phyloP scores from a whole-genome alignment of 2,113 vertebrate genomes.

The Odontesthes bonariensis region DNA sequence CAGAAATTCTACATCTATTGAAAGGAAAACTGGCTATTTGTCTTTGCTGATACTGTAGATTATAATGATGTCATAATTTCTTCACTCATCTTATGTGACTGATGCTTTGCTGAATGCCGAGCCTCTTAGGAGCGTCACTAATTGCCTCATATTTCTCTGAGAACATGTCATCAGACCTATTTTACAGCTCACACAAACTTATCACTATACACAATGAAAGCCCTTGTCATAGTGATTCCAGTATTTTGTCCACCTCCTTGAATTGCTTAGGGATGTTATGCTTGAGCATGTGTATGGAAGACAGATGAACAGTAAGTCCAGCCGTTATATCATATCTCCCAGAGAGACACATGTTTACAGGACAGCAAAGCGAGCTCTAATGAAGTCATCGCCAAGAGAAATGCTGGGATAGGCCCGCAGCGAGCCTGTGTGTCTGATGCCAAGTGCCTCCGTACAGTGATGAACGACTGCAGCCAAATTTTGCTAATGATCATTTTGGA shows the following conservation, averaged over 20 bases:
- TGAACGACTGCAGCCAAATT: constrained; percentile 70
- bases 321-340: constrained; percentile 70
- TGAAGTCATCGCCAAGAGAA: constrained; percentile 73
- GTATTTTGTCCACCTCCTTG: constrained; percentile 11
- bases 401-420: constrained; percentile 68
- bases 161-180: constrained; percentile 11
- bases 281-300: constrained; percentile 50
- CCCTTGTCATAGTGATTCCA: constrained; percentile 23
- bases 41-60: background rate
- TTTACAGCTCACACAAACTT: constrained; percentile 42
- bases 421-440: constrained; percentile 57
- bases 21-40: constrained; percentile 5
- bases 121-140: constrained; percentile 34
- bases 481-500: constrained; percentile 80
- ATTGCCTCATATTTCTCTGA: constrained; percentile 42
- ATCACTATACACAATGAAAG: constrained; percentile 32
- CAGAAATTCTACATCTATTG: background rate
- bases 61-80: constrained; percentile 33
- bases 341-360: constrained; percentile 70
- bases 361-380: constrained; percentile 65
- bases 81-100: constrained; percentile 16
- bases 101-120: constrained; percentile 35
- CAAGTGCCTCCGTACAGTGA: constrained; percentile 76
- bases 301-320: constrained; percentile 56
- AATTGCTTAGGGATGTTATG: constrained; percentile 44